These are phyloP conservation scores for Phrynocephalus forsythii DNA, from an alignment of 2,797 vertebrate genomes.

Conservation along the genomic window DNA sequence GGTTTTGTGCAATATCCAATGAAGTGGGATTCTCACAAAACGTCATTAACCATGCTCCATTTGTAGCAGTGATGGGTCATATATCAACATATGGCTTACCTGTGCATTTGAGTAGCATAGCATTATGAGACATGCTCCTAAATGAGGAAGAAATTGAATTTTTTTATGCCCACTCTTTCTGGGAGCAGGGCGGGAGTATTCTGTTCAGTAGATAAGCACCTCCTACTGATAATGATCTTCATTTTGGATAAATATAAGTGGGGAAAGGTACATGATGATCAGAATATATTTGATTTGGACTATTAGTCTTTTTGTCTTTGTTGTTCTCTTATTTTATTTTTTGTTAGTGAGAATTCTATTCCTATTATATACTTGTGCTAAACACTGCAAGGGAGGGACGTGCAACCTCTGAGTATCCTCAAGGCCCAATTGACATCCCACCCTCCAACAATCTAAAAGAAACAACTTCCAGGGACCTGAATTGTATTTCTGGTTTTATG, in stretches of 20 bases:
- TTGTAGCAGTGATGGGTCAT: not conserved
- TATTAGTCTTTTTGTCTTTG: not conserved
- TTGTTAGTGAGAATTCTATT: not conserved
- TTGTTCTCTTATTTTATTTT: not conserved
- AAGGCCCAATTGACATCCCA: too few relatives aligned
- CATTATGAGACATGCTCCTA: not conserved
- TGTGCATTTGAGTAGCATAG: not conserved
- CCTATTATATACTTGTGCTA: not conserved
- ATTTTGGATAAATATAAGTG: not conserved
- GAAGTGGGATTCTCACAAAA: not conserved
- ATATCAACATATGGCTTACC: not conserved
- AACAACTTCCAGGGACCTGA: too few relatives aligned
- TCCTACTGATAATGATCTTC: not conserved
- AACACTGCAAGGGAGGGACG: too few relatives aligned
- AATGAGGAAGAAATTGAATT: not conserved
- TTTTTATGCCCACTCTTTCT: not conserved
- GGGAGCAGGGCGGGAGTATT: not conserved
- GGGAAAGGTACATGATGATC: not conserved
- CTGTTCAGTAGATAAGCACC: not conserved
- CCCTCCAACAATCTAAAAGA: too few relatives aligned
- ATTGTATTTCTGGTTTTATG: too few relatives aligned
- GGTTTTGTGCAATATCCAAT: not conserved
- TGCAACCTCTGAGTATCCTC: too few relatives aligned
- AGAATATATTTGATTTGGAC: not conserved
- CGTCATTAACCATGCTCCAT: not conserved